A percentile compares a stretch with the other conserved stretches of the same genome.
These are phyloP conservation scores for Otus sunia DNA, from an alignment of 2,113 vertebrate species.

Conservation along the genomic window DNA sequence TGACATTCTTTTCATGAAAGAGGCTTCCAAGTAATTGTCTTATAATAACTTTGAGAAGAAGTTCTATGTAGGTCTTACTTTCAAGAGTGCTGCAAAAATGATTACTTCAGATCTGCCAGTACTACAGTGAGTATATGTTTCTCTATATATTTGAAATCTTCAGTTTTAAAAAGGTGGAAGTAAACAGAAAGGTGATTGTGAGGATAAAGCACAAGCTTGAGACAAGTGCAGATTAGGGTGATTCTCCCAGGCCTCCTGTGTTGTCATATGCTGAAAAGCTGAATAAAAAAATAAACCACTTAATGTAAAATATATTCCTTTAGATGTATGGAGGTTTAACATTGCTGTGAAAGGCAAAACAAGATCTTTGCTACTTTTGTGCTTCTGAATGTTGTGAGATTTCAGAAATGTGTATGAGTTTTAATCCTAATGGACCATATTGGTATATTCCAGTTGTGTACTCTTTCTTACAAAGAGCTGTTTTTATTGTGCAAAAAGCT, in stretches of 20 bases:
- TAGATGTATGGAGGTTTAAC: background rate
- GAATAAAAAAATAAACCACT: background rate
- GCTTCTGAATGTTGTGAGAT: background rate
- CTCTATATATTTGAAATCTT: background rate
- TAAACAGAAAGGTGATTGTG: background rate
- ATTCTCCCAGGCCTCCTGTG: background rate
- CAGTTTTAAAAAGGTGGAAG: background rate
- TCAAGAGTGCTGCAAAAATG: constrained; percentile 79
- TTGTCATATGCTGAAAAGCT: background rate
- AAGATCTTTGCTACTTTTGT: background rate
- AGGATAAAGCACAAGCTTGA: background rate
- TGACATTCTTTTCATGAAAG: constrained; percentile 60
- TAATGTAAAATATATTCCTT: background rate
- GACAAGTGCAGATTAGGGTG: background rate
- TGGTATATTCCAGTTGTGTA: background rate
- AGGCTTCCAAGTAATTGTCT: constrained; percentile 33
- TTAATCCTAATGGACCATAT: background rate
- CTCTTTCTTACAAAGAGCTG: background rate
- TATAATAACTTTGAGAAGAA: constrained; percentile 53
- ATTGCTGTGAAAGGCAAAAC: background rate
- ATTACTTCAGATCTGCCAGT: constrained; percentile 96
- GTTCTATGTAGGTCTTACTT: constrained; percentile 69
- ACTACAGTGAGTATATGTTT: constrained; percentile 86
- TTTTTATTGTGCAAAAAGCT: background rate
- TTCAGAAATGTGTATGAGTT: background rate